These are phyloP conservation scores for Drosophila multiciliata DNA, from an alignment of 2,888 invertebrate species.

Conservation along the genomic window DNA sequence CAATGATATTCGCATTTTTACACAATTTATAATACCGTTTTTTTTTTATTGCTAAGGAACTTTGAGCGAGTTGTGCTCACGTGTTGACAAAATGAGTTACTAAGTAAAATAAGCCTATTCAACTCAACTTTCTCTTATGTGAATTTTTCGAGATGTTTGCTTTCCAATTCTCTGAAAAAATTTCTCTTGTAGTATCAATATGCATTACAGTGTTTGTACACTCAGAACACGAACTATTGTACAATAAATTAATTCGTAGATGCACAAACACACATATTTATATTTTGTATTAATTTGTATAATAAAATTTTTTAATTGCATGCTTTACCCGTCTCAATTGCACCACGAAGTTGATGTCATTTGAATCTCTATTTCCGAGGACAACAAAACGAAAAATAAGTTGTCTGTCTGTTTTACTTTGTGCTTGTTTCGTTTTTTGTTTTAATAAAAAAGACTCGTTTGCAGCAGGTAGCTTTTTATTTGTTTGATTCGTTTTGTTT, in stretches of 20 bases:
- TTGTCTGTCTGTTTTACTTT: not conserved
- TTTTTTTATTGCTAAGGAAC: not conserved
- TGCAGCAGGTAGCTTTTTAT: not conserved
- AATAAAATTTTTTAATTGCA: not conserved
- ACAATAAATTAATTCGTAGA: not conserved
- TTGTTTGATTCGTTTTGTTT: not conserved
- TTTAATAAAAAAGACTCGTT: not conserved
- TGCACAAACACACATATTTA: no score
- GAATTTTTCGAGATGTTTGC: slow-evolving; percentile 22
- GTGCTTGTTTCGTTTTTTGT: not conserved
- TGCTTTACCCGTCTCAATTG: not conserved
- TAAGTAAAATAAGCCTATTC: slow-evolving; percentile 1
- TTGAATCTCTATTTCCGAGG: not conserved
- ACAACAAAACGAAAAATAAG: not conserved
- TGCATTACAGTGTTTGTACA: slow-evolving; percentile 38
- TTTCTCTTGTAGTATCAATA: slow-evolving; percentile 38
- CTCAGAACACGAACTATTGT: slow-evolving; percentile 9
- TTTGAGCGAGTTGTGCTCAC: not conserved
- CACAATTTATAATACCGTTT: not conserved
- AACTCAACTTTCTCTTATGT: slow-evolving; percentile 11
- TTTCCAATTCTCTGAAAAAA: slow-evolving; percentile 28
- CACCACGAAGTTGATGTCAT: not conserved
- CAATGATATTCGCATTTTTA: slow-evolving; percentile 26
- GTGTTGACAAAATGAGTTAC: slow-evolving; percentile 12
- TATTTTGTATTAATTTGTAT: not conserved